Conservation (phyloP, 2,113 vertebrate genomes). For the Neopipo cinnamomea region DNA sequence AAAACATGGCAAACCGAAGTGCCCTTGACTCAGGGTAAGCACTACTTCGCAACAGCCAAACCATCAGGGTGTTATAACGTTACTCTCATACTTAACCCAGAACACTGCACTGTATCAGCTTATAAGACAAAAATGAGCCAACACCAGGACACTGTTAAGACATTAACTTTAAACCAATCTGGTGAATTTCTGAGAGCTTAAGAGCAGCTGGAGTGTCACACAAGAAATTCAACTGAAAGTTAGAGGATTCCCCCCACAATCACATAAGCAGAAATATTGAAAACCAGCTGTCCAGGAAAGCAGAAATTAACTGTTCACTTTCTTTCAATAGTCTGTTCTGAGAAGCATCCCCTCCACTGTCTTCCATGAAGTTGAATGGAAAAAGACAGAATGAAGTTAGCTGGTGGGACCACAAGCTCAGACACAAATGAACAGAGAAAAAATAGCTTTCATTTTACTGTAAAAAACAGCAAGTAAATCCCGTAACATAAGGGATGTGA, state of each 20-base stretch:
- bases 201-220: background rate
- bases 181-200: background rate
- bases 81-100: background rate
- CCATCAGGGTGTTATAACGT: fast-evolving
- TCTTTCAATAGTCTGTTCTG: background rate
- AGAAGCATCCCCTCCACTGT: background rate
- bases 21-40: background rate
- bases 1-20: background rate
- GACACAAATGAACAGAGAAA: background rate
- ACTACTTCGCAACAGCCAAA: background rate
- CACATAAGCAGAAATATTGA: background rate
- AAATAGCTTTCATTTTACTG: background rate
- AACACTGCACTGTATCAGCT: background rate
- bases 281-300: background rate
- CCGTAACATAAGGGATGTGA: background rate
- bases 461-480: background rate
- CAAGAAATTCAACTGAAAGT: background rate
- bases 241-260: background rate
- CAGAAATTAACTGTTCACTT: background rate
- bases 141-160: background rate
- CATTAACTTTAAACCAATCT: background rate
- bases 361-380: background rate
- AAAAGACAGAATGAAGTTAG: background rate
- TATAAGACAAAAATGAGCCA: background rate
- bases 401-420: background rate